Base-by-base conservation (phyloP, 2,888 invertebrate species). In the Drosophila silvestris region DNA sequence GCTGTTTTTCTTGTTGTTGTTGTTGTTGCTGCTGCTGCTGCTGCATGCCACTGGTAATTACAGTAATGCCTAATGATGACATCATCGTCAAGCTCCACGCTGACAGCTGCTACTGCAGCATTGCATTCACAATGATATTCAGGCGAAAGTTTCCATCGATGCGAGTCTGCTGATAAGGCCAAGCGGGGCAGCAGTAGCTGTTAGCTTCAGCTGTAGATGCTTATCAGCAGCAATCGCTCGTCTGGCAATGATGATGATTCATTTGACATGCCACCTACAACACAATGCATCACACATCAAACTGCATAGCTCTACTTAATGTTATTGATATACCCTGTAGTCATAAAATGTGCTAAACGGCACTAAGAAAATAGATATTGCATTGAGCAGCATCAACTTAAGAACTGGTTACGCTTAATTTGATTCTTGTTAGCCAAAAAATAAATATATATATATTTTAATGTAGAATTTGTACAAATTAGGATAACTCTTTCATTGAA, bases 21-120 rank as follows among this genome's bases (percentile, higher is more conserved):
- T 61, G 39, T 19, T 60, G 59, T 22, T 59, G 57, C 28, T 44
- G 51, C 30, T 66, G 64, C 32, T 53, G 78, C 33, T 68, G 64
- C 63, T 66, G 71, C 52, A 67, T 79, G 82, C 69, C 82, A 70
- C 64, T 82, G 74, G 82, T 69, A 79, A 79, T 79, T 82, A 78
- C 74, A 57, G 69, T 74, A 82, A 79, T 78, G 82, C 74, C 66
- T 82, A 79, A 79, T 79, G 9, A 26, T 47, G 79, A 79, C 79
- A 82, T 79, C 82, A 79, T 79, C 78, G 77, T 81, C 79, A 66
- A 39, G n/a, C 63, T 30, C 37, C 59, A 47, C 50, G 10, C 47
- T 52, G 53, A 63, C 79, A 66, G 50, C 65, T 59, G 79, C 47
- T 26, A 4, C 47, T 16, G 26, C 47, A 44, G 28, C 82, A 61